A percentile compares a stretch with the other conserved stretches of the same genome.
These are phyloP conservation scores for Scaptomyza tumidula DNA, from an alignment of 2,888 invertebrate species.

Conservation along the genomic window DNA sequence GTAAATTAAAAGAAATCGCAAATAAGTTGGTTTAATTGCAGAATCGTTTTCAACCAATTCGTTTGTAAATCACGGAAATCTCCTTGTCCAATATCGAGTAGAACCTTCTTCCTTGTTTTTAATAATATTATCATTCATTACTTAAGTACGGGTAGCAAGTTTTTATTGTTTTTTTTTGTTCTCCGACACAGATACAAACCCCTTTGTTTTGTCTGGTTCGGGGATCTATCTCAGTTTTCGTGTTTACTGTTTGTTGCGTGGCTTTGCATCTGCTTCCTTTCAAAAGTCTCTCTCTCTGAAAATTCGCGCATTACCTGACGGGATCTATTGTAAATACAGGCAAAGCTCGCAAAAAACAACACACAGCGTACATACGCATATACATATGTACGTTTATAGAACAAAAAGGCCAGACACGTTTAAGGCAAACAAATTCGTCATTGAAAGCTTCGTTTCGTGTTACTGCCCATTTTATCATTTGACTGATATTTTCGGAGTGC, in stretches of 20 bases:
- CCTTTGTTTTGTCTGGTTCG: slow-evolving; percentile 19
- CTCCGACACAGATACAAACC: slow-evolving; percentile 26
- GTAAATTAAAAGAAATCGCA: too few species aligned
- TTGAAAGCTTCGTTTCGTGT: slow-evolving; percentile 57
- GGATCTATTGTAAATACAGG: slow-evolving; percentile 58
- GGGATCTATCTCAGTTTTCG: slow-evolving; percentile 20
- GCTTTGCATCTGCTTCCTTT: slow-evolving; percentile 56
- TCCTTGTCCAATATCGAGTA: too few species aligned
- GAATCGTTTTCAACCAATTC: too few species aligned
- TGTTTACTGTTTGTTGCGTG: background rate
- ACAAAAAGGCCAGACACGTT: slow-evolving; percentile 68
- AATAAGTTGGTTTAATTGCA: too few species aligned
- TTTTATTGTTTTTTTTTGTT: slow-evolving; percentile 1
- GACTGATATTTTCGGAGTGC: slow-evolving; percentile 76
- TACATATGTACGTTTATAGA: slow-evolving; percentile 11
- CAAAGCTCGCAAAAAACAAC: slow-evolving; percentile 39
- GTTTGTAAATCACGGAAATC: too few species aligned
- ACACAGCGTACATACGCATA: background rate
- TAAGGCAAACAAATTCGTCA: slow-evolving; percentile 68
- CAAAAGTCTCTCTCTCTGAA: slow-evolving; percentile 30
- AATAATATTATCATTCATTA: slow-evolving; percentile 8
- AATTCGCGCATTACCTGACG: slow-evolving; percentile 66
- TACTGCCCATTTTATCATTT: slow-evolving; percentile 71
- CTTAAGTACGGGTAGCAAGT: background rate
- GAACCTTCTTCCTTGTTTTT: background rate